These are phyloP conservation scores for Ciconia boyciana DNA, from an alignment of 2,113 vertebrate genomes.

Conservation along the genomic window DNA sequence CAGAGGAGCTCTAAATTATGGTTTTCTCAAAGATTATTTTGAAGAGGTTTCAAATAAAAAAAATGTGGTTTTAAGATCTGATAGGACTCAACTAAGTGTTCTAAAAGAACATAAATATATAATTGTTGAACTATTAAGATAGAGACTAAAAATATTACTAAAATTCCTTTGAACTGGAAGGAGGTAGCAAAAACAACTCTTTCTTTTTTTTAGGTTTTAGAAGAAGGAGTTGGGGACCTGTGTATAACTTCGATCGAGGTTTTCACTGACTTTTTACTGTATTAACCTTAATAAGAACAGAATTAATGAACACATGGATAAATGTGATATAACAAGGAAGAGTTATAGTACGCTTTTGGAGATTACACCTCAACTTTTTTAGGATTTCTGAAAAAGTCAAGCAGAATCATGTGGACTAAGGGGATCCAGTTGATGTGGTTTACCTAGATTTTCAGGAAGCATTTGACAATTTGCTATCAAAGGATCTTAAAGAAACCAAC, in stretches of 20 bases:
- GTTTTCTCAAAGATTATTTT: not conserved
- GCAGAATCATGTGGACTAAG: not conserved
- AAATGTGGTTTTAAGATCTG: not conserved
- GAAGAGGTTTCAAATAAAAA: not conserved
- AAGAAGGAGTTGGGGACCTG: rapidly evolving
- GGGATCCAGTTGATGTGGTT: not conserved
- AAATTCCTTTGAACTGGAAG: not conserved
- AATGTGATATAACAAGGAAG: not conserved
- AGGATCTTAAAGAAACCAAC: not conserved
- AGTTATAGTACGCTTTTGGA: not conserved
- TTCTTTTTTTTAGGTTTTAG: not conserved
- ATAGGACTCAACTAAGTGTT: not conserved
- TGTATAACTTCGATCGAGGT: not conserved
- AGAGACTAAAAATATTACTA: not conserved
- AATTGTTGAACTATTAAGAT: not conserved
- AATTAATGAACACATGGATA: not conserved
- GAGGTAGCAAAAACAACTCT: not conserved
- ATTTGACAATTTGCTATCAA: not conserved
- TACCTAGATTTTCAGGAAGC: not conserved
- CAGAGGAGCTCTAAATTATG: not conserved
- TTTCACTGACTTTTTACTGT: not conserved
- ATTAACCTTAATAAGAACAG: not conserved
- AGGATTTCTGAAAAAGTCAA: not conserved
- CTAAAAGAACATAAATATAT: not conserved
- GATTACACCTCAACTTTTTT: not conserved